A percentile compares a stretch with the other conserved stretches of the same genome.
phyloP scores from a whole-genome alignment of 2,888 invertebrate species.

The Embidobia sp. region DNA sequence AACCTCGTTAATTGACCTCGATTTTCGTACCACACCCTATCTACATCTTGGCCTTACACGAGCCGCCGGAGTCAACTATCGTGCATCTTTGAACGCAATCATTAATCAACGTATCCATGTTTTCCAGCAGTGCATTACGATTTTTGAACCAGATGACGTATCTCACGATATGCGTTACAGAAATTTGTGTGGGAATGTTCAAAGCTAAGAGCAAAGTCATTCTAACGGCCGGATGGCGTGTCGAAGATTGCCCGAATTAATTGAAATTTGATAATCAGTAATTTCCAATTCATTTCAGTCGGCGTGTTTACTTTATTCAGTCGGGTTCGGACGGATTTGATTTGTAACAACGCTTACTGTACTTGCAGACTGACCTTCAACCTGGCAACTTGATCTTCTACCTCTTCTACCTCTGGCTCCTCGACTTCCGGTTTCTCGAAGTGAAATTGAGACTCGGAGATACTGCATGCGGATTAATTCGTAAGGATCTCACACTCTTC shows the following conservation, averaged over 20 bases:
- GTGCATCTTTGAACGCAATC: constrained; percentile 37
- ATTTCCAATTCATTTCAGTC: neutral
- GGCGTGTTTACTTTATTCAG: neutral
- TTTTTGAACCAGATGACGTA: constrained; percentile 10
- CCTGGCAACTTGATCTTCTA: constrained; percentile 33
- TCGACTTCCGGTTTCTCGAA: constrained; percentile 37
- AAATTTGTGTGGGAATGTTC: neutral
- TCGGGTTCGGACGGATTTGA: neutral
- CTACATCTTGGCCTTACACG: constrained; percentile 40
- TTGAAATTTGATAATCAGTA: neutral
- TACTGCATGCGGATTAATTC: constrained; percentile 16
- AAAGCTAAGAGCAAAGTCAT: too few relatives aligned
- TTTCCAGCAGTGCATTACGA: constrained; percentile 26
- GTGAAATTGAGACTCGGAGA: constrained; percentile 7
- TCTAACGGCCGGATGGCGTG: too few relatives aligned
- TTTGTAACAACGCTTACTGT: constrained; percentile 7
- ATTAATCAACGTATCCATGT: constrained; percentile 49
- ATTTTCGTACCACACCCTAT: constrained; percentile 66
- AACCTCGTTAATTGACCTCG: constrained; percentile 63
- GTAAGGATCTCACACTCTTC: constrained; percentile 6
- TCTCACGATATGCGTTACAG: constrained; percentile 3
- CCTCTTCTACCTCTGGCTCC: constrained; percentile 9
- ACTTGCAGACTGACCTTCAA: constrained; percentile 17
- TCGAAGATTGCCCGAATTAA: neutral
- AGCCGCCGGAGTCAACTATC: constrained; percentile 41